phyloP scores from a whole-genome alignment of 2,113 vertebrate genomes.

The Leucoraja erinaceus region DNA sequence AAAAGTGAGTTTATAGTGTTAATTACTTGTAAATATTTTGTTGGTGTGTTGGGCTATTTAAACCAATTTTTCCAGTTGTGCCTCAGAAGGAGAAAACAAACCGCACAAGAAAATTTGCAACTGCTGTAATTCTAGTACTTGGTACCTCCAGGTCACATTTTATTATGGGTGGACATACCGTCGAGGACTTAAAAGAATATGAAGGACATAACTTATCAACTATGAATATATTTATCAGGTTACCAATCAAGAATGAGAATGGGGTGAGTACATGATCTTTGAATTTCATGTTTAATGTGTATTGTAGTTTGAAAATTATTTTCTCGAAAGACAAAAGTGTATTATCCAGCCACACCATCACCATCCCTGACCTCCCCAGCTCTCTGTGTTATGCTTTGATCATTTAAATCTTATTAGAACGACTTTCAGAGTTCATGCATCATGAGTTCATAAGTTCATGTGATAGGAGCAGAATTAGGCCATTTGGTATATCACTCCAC shows the following conservation, averaged over 20 bases:
- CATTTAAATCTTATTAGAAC: not conserved
- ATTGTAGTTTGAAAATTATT: not conserved
- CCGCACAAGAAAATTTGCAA: not conserved
- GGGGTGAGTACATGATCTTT: constrained; percentile 53
- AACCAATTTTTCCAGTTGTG: not conserved
- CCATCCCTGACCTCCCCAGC: not conserved
- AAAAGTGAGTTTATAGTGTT: not conserved
- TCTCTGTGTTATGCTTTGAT: not conserved
- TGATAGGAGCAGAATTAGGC: no score
- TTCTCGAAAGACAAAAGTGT: not conserved
- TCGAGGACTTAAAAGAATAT: constrained; percentile 61
- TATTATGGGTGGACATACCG: constrained; percentile 62
- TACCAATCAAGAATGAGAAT: constrained; percentile 64
- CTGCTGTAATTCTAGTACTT: constrained; percentile 23
- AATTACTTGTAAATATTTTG: not conserved
- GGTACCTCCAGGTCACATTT: constrained; percentile 68
- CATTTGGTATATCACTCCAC: no score
- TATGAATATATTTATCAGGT: constrained; percentile 59
- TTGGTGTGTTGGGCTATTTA: not conserved
- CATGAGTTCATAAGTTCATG: no score
- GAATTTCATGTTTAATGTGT: not conserved
- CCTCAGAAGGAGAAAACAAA: not conserved
- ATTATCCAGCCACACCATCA: not conserved
- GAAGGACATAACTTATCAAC: constrained; percentile 59
- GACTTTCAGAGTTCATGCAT: not conserved